These are phyloP conservation scores for Drosophila lowei DNA, from an alignment of 1,140 invertebrate species.

Conservation along the genomic window DNA sequence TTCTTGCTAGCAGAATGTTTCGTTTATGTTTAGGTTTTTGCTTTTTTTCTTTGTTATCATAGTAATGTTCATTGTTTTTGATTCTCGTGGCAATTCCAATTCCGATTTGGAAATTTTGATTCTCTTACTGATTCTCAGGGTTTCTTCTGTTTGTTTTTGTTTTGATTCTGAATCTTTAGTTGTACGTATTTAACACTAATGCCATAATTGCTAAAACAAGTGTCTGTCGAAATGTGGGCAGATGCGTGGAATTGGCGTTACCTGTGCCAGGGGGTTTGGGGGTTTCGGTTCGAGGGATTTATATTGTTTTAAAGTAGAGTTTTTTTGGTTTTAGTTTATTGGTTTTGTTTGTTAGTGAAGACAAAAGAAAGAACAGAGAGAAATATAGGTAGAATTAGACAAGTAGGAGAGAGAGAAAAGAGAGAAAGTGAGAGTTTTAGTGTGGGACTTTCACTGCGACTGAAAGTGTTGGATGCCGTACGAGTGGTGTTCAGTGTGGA, in stretches of 20 bases:
- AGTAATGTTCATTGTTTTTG: conserved; percentile 58
- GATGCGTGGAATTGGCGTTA: conserved; percentile 71
- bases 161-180: conserved; percentile 30
- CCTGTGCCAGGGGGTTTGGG: conserved; percentile 56
- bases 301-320: conserved; percentile 24
- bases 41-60: conserved; percentile 57
- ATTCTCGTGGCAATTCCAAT: conserved; percentile 72
- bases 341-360: conserved; percentile 47
- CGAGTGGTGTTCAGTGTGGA: conserved; percentile 1
- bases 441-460: conserved; percentile 51
- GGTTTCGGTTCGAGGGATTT: conserved; percentile 21
- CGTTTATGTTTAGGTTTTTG: conserved; percentile 31
- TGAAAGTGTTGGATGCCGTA: conserved; percentile 50
- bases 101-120: conserved; percentile 59
- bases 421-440: conserved; percentile 66
- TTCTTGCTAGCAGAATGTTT: conserved; percentile 54
- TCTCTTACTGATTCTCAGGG: conserved; percentile 20
- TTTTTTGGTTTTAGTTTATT: conserved; percentile 39
- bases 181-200: conserved; percentile 71
- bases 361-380: conserved; percentile 74
- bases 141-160: conserved; percentile 19
- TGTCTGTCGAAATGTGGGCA: conserved; percentile 75
- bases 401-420: conserved; percentile 61
- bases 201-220: conserved; percentile 78
- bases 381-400: conserved; percentile 67